These are phyloP conservation scores for Drosophila bipectinata DNA, from an alignment of 1,140 invertebrate genomes.

Conservation along the genomic window DNA sequence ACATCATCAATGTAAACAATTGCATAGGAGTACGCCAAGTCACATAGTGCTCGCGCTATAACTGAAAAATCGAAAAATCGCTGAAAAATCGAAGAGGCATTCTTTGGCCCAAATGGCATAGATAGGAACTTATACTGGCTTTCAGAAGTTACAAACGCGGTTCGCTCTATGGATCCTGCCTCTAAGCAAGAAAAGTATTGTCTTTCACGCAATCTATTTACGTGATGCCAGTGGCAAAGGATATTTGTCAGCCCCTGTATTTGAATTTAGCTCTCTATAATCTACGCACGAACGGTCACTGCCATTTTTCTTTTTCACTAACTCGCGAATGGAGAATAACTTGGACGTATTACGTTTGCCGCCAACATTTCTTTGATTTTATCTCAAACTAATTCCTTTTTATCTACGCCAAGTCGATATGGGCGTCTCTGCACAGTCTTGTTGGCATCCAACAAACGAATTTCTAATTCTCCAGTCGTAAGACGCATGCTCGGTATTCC, in stretches of 20 bases:
- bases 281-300: background rate
- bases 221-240: too few relatives aligned
- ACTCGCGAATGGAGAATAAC: background rate
- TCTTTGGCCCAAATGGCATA: background rate
- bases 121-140: background rate
- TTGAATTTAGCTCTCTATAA: background rate
- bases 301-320: background rate
- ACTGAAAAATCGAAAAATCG: background rate
- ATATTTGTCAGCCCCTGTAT: too few relatives aligned
- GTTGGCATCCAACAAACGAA: too few relatives aligned
- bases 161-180: background rate
- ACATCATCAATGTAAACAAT: background rate
- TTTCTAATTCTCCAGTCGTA: too few relatives aligned
- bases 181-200: background rate
- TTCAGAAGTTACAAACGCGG: background rate
- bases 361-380: too few relatives aligned
- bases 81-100: background rate
- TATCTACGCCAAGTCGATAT: too few relatives aligned
- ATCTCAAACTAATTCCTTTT: too few relatives aligned
- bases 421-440: too few relatives aligned
- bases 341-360: background rate
- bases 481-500: too few relatives aligned
- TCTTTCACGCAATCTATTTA: background rate
- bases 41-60: too few relatives aligned
- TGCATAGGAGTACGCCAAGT: slow-evolving; percentile 3